phyloP scores from a whole-genome alignment of 2,888 invertebrate species.

The Catonia carolina region DNA sequence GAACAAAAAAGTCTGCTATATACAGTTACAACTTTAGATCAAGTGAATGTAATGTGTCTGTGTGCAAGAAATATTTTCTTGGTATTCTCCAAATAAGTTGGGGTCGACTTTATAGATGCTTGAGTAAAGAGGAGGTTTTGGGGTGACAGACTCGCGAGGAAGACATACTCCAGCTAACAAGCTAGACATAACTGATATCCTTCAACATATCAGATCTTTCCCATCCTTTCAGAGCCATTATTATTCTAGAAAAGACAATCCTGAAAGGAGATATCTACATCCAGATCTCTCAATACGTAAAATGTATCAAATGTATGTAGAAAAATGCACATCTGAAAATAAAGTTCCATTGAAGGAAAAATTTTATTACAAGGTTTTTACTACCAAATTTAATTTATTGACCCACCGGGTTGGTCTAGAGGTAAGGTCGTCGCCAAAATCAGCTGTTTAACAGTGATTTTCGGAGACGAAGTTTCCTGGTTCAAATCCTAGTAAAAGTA shows the following conservation, averaged over 20 bases:
- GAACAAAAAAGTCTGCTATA: slow-evolving; percentile 1
- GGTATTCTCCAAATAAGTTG: slow-evolving; percentile 5
- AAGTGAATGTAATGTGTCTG: not conserved
- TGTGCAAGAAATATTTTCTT: slow-evolving; percentile 1
- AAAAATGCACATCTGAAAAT: not conserved
- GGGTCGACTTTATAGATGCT: slow-evolving; percentile 8
- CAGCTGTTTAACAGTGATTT: no score
- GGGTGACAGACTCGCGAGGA: not conserved
- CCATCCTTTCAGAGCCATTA: not conserved
- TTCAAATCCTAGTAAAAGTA: no score
- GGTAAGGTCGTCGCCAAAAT: no score
- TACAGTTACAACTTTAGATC: slow-evolving; percentile 4
- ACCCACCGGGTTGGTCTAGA: no score
- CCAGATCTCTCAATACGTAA: not conserved
- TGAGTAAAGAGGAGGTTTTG: not conserved
- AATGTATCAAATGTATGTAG: not conserved
- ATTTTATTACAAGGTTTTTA: not conserved
- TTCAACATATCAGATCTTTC: slow-evolving; percentile 4
- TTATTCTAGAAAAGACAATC: slow-evolving; percentile 3
- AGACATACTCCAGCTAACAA: not conserved
- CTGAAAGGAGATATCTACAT: not conserved
- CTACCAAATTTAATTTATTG: no score
- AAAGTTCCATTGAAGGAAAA: not conserved
- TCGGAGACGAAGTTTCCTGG: no score
- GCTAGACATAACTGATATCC: not conserved